Evolutionary conservation across 2,113 vertebrate genomes (phyloP).

Genomic region (Notothenia rossii): DNA sequence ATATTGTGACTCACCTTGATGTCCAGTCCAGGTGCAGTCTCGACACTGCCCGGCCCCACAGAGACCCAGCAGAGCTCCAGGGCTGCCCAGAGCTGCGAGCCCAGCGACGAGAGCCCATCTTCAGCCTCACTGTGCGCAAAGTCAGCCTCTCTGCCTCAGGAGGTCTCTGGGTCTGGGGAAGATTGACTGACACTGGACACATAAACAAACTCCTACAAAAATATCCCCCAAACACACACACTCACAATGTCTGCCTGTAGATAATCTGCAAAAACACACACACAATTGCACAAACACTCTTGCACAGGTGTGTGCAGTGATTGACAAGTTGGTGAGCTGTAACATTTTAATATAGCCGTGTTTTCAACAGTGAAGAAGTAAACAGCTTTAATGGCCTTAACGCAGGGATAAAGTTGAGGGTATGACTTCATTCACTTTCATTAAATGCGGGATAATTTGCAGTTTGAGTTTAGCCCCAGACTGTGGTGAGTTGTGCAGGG

Average conservation of each 20-base stretch:
- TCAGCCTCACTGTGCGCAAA: slow-evolving; percentile 30
- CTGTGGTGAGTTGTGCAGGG: slow-evolving; percentile 68
- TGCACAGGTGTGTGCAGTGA: slow-evolving; percentile 52
- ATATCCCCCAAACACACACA: not conserved
- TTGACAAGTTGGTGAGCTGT: slow-evolving; percentile 67
- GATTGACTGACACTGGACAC: slow-evolving; percentile 15
- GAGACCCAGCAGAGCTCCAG: slow-evolving; percentile 44
- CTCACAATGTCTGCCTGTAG: not conserved
- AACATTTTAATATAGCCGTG: slow-evolving; percentile 72
- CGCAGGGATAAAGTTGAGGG: not conserved
- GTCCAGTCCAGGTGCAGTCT: slow-evolving; percentile 60
- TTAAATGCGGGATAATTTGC: not conserved
- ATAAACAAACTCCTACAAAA: not conserved
- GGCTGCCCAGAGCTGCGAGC: slow-evolving; percentile 39
- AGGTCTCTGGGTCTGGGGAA: slow-evolving; percentile 19
- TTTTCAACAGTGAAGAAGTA: slow-evolving; percentile 47
- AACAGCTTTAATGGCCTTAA: slow-evolving; percentile 60
- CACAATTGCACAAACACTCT: not conserved
- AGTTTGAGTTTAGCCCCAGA: slow-evolving; percentile 51
- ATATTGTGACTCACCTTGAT: slow-evolving; percentile 55
- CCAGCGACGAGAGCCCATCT: slow-evolving; percentile 67
- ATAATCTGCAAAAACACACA: slow-evolving; percentile 17
- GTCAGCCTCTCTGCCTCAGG: slow-evolving; percentile 42
- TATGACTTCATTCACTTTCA: not conserved
- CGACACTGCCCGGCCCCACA: slow-evolving; percentile 57